Conservation (phyloP, 2,888 invertebrate species). For the Caenorhabditis imperialis region DNA sequence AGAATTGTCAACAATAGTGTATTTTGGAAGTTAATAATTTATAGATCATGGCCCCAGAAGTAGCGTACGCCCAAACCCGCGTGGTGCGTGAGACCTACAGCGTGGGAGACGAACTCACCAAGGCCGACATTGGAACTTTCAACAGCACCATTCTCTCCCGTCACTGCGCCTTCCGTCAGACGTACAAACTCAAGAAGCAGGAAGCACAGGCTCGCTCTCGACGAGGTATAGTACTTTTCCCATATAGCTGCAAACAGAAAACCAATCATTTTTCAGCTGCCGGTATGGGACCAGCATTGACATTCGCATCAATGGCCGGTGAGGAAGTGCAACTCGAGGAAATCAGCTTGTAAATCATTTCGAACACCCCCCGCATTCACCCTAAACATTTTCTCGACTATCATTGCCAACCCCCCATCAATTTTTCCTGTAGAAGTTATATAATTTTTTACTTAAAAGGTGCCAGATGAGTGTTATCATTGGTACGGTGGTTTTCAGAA, state of each 20-base stretch:
- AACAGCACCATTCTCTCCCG: constrained; percentile 67
- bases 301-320: constrained; percentile 70
- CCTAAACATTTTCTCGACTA: not conserved
- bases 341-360: constrained; percentile 56
- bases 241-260: not conserved
- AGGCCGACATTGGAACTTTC: constrained; percentile 59
- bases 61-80: constrained; percentile 77
- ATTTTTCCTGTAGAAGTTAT: too few relatives aligned
- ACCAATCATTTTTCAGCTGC: constrained; percentile 24
- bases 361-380: not conserved
- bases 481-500: constrained; percentile 28
- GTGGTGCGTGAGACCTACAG: constrained; percentile 74
- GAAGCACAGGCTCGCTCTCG: constrained; percentile 32
- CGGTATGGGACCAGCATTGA: constrained; percentile 53
- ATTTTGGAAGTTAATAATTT: too few relatives aligned
- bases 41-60: constrained; percentile 65
- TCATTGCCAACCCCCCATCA: constrained; percentile 15
- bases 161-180: constrained; percentile 69
- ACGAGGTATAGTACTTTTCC: too few relatives aligned
- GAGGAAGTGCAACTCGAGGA: constrained; percentile 68
- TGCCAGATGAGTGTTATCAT: constrained; percentile 21
- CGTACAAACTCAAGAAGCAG: constrained; percentile 64
- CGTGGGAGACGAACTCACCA: constrained; percentile 66
- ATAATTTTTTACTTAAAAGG: constrained; percentile 34
- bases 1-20: too few relatives aligned